A percentile compares a stretch with the other conserved stretches of the same genome.
Conservation (phyloP, 2,113 vertebrate genomes). For the Indicator indicator region DNA sequence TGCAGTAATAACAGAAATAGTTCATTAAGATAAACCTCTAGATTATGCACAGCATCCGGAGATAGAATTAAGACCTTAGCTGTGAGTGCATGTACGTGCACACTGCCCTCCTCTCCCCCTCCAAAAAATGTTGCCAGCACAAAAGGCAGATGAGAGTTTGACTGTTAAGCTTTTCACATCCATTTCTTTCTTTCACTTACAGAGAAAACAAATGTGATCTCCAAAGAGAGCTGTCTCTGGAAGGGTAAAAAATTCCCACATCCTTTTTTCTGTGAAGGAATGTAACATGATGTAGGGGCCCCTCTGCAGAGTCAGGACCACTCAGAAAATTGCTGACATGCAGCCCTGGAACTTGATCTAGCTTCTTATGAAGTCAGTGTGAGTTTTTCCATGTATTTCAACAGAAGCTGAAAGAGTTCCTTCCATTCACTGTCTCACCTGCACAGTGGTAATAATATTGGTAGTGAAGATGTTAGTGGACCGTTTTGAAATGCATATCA, state of each 20-base stretch:
- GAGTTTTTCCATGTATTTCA: not conserved
- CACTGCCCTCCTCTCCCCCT: not conserved
- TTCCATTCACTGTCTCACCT: not conserved
- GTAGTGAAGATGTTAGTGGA: not conserved
- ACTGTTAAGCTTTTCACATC: conserved; percentile 8
- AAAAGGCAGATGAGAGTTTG: conserved; percentile 19
- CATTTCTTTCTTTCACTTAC: not conserved
- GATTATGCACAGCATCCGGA: conserved; percentile 72
- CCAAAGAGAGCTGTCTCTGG: conserved; percentile 37
- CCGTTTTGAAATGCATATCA: not conserved
- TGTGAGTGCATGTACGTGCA: conserved; percentile 31
- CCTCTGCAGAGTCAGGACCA: conserved; percentile 16
- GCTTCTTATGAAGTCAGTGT: not conserved
- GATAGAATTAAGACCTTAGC: conserved; percentile 69
- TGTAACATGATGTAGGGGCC: conserved; percentile 34
- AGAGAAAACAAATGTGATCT: conserved; percentile 52
- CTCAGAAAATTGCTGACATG: conserved; percentile 2
- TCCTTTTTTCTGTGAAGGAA: not conserved
- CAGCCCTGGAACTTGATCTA: conserved; percentile 35
- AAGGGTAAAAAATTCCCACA: conserved; percentile 40
- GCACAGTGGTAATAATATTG: not conserved
- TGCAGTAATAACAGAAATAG: conserved; percentile 75
- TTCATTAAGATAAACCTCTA: conserved; percentile 75
- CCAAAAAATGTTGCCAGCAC: conserved; percentile 22
- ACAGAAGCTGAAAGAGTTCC: not conserved